Evolutionary conservation across 2,113 vertebrate species (phyloP), one percentile per base, ranked within the genome.

Genomic region (Phyllostomus hastatus): DNA sequence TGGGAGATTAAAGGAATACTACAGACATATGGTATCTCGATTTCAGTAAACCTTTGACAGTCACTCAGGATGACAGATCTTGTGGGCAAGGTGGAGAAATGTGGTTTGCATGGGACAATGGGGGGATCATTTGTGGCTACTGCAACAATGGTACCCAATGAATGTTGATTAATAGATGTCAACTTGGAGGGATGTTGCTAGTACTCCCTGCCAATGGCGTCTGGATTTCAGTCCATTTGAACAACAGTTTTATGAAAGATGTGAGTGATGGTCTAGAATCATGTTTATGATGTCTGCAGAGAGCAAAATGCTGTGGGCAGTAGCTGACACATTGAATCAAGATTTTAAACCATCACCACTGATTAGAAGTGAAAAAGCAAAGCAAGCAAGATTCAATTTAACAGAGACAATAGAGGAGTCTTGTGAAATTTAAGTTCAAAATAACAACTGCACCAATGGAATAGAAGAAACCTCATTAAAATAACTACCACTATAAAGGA

Each of bases 331-430:
- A 88, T 0, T 92, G 81, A 92, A 97, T 97, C 81, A 96, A 95
- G 94, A 95, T 90, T 97, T 95, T 88, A 95, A 97, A 83, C 20
- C 80, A 95, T 97, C 87, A 85, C n/a, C 38, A 81, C 88, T 95
- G 93, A 97, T 92, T 96, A 52, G 84, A 95, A 96, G 93, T 96
- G 95, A 97, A 97, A 96, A 94, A 95, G 92, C 79, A 95, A 95
- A 96, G 90, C 95, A 91, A 96, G 94, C 84, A 95, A 95, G 61
- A 97, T 95, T 96, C 84, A 92, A 79, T 95, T 97, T 91, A 95
- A 95, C 90, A 95, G 88, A 97, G 66, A 97, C 88, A 96, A 97
- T 64, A 33, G 64, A 50, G 69, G 61, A 85, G 83, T 66, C 90
- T 76, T 76, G 35, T 50, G 73, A 95, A 90, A 94, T 80, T 86